These are phyloP conservation scores for Hyposmocoma kahamanoa DNA, from an alignment of 1,140 invertebrate species.

Conservation along the genomic window DNA sequence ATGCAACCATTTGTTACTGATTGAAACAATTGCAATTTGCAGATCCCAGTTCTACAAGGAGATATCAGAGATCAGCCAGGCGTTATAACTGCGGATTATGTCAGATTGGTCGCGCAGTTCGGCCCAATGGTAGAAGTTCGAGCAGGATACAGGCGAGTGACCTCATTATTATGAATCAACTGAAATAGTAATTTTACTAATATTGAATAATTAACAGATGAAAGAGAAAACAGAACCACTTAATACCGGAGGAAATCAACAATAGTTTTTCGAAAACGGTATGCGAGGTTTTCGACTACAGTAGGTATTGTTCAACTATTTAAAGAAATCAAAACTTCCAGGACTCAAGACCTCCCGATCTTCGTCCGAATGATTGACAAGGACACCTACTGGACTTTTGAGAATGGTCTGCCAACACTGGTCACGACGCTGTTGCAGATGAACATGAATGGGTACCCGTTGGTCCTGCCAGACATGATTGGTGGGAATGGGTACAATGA, in stretches of 20 bases:
- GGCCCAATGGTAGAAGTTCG: slow-evolving; percentile 84
- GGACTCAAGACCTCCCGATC: slow-evolving; percentile 83
- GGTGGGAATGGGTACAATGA: slow-evolving; percentile 88
- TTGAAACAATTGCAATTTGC: too few species aligned
- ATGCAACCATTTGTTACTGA: too few species aligned
- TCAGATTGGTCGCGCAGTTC: slow-evolving; percentile 77
- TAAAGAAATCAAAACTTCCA: too few species aligned
- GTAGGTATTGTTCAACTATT: too few species aligned
- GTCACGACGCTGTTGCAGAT: slow-evolving; percentile 87
- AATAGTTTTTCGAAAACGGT: too few species aligned
- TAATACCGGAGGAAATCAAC: too few species aligned
- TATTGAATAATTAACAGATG: too few species aligned
- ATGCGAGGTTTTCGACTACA: too few species aligned
- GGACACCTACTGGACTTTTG: slow-evolving; percentile 84
- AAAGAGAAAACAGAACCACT: too few species aligned
- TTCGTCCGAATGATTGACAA: slow-evolving; percentile 93
- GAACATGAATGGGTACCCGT: slow-evolving; percentile 89
- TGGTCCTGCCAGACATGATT: slow-evolving; percentile 93
- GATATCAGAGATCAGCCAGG: slow-evolving; percentile 73
- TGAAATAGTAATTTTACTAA: too few species aligned
- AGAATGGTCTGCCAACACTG: slow-evolving; percentile 85
- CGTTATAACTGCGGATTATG: slow-evolving; percentile 78
- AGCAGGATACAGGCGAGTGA: slow-evolving; percentile 66
- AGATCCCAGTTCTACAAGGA: slow-evolving; percentile 68
- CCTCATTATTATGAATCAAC: too few species aligned